Evolutionary conservation across 2,797 vertebrate genomes (phyloP), one percentile per base, ranked within the genome.

Genomic region (Microctenopoma steveboyesi): DNA sequence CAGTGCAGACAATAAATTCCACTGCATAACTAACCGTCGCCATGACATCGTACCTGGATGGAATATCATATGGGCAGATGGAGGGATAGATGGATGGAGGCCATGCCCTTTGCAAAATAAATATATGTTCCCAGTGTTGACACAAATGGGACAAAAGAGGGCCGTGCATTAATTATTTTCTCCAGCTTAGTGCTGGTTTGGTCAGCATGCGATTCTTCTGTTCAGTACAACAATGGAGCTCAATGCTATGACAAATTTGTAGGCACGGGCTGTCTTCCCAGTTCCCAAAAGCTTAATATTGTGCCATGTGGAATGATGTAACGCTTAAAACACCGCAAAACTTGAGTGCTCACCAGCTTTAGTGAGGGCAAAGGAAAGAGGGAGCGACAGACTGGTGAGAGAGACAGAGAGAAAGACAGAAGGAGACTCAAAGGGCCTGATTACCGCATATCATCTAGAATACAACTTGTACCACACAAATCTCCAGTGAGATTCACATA

Each of bases 371-470:
- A 64, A 72, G 74, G 58, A 69, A 74, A 79, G 67, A 69, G 76
- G 59, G 69, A 79, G 77, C 80, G 75, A 78, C 66, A 81, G 67
- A 69, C 78, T 74, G 68, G 72, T 69, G 64, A 76, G 68, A 58
- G 64, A 71, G 74, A 74, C 66, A 82, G 65, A 58, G 66, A 71
- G 85, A 90, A 62, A 63, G 51, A 85, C 72, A 76, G 86, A 73
- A 81, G 85, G 70, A 81, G 85, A 91, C 92, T 93, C 92, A 92
- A 91, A 91, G 92, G 90, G 88, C 86, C 88, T 92, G 92, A 94
- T 94, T 94, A 93, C 86, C 78, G 89, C 91, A 86, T 91, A 94
- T 94, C 92, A 94, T 93, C 91, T 86, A 84, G 80, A 93, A 93
- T 88, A 88, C 88, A 92, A 92, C 88, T 90, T 91, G 90, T 89